Evolutionary conservation across 2,888 invertebrate genomes (phyloP), one percentile per base, ranked within the genome.

Genomic region (Sialis lutaria): DNA sequence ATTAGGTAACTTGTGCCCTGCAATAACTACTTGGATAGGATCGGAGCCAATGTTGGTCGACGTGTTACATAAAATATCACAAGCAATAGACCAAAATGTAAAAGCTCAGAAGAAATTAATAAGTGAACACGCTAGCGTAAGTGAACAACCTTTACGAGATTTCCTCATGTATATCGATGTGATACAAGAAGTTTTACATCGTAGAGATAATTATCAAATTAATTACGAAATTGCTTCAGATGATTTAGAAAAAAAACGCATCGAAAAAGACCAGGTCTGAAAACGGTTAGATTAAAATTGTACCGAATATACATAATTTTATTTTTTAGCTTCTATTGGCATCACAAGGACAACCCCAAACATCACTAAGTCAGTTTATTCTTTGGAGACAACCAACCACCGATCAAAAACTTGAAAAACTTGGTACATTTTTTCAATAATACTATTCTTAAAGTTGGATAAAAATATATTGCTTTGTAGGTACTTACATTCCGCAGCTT

Each of bases 131-230:
- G 55, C 57, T n/a, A 63, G 63, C 46, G 60, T 60, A 9, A 57
- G 68, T 41, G 61, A 64, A 2, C 66, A 63, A 52, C 69, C 72
- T 6, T 65, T 72, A 53, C 65, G 68, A 55, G 82, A 82, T 56
- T 81, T 81, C 56, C 62, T 77, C 30, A 64, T 74, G 46, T 81
- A 80, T 56, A 67, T 79, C 43, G 79, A 81, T 52, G 75, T 78
- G 37, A 76, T 79, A 6, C 77, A 78, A 62, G 77, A 76, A 54
- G 76, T 77, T 10, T 57, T 81, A 34, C 63, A 68, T 45, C 70
- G 77, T 50, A 62, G 82, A 33, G 81, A 82, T 56, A 65, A 70
- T 1, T 73, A 75, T 56, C 80, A 82, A 57, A 71, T 70, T 51
- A 70, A 74, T 47, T 79, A 78, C 56, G 79, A 81, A 57, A 62